Percentiles rank a stretch among this genome's conserved stretches.
These are phyloP conservation scores for Psylliodes chrysocephalus DNA, from an alignment of 2,888 invertebrate genomes.

Conservation along the genomic window DNA sequence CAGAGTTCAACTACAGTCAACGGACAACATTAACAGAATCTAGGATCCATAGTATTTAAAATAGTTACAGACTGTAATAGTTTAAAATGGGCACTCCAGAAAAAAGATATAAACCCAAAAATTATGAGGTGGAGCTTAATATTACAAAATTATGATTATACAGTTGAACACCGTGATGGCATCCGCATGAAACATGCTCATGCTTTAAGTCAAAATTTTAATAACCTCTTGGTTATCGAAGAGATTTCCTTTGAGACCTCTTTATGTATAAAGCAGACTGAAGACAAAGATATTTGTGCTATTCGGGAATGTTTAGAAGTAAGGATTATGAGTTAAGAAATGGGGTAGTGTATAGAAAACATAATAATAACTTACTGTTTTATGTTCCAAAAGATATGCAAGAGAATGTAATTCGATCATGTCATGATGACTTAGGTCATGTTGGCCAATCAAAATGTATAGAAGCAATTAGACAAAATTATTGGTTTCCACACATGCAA, in stretches of 20 bases:
- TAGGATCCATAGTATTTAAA: conserved; percentile 47
- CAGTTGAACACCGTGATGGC: conserved; percentile 38
- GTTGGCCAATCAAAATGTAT: no score
- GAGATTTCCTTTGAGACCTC: no score
- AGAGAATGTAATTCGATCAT: no score
- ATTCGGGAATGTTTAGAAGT: conserved; percentile 17
- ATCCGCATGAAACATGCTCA: conserved; percentile 34
- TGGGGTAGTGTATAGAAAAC: conserved; percentile 26
- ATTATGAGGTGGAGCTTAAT: conserved; percentile 37
- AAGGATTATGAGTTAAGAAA: conserved; percentile 19
- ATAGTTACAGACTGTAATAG: conserved; percentile 40
- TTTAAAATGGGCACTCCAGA: conserved; percentile 30
- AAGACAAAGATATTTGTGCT: conserved; percentile 12
- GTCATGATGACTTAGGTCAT: no score
- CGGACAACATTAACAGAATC: conserved; percentile 46
- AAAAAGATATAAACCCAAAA: conserved; percentile 37
- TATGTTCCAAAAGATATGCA: conserved; percentile 41
- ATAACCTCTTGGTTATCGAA: conserved; percentile 15
- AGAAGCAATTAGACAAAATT: conserved; percentile 49
- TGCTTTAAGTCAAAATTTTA: conserved; percentile 27
- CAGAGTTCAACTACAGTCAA: conserved; percentile 52
- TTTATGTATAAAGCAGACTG: no score
- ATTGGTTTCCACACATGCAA: conserved; percentile 54
- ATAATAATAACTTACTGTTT: conserved; percentile 24
- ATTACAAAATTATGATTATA: no score